Evolutionary conservation across 2,113 vertebrate species (phyloP), one percentile per base, ranked within the genome.

Genomic region (Paraplagusia blochii): DNA sequence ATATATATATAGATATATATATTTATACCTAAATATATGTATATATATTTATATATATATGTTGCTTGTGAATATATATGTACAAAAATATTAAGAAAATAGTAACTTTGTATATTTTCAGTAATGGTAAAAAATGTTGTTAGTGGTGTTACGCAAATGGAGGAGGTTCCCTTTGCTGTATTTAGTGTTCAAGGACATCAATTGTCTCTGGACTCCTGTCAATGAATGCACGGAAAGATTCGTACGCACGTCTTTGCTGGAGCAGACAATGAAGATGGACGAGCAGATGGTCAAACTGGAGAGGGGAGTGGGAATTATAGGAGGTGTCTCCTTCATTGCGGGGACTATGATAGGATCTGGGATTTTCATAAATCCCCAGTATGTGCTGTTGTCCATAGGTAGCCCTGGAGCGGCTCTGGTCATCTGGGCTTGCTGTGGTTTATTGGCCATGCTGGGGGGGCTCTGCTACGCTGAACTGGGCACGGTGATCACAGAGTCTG

Each of bases 401-500:
- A 95, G 91, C 53, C 91, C 93, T 0, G 90, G 89, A 9, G 91
- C 90, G 63, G 93, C 91, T 68, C 86, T 95, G 3, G 4, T 92
- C 4, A 80, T 95, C 14, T 95, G 94, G 94, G 78, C 88, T 16
- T 72, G 56, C 0, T 91, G 92, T 54, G 93, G 95, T 0, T 1
- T 95, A 44, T 48, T 94, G 69, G 77, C 88, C 58, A 82, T 72
- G 74, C 64, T 94, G 18, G 93, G 88, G 12, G 88, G 93, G 1
- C 83, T 95, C 63, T 93, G 92, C 1, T 95, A 93, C 0, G 91
- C 90, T 39, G 93, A 95, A 63, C 85, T 97, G 54, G 93, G 93
- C 22, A 93, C 92, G 1, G 56, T 92, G 52, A 90, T 97, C 45
- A 88, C 89, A 29, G 88, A 94, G 43, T 95, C 93, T 1, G 92